Conservation (phyloP, 92 coral and sea anemone species). For the Palythoa caribaeorum region DNA sequence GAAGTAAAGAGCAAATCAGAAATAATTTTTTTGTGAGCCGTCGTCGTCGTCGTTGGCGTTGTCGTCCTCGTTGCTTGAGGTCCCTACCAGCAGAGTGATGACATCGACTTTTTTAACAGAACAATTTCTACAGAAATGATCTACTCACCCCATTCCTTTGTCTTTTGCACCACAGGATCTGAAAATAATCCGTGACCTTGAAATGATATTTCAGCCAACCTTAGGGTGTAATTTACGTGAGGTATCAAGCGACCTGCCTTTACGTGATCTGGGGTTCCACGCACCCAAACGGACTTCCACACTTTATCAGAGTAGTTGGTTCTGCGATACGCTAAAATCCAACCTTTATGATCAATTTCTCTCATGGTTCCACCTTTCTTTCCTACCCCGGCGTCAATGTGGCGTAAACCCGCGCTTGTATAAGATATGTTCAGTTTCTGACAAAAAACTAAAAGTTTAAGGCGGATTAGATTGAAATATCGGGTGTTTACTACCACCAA, state of each 20-base stretch:
- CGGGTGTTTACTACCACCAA: too few species aligned
- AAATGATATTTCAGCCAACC: conserved; percentile 22
- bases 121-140: background rate
- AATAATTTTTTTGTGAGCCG: too few species aligned
- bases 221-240: conserved; percentile 5
- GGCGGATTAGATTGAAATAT: background rate
- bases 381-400: background rate
- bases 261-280: background rate
- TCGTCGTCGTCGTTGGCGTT: too few species aligned
- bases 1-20: too few species aligned
- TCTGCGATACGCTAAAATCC: conserved; percentile 30
- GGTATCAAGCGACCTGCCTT: background rate
- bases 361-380: conserved; percentile 11
- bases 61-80: too few species aligned
- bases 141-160: conserved; percentile 26
- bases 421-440: conserved; percentile 4
- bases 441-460: conserved; percentile 20
- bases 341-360: conserved; percentile 16
- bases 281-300: background rate
- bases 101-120: background rate
- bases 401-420: background rate
- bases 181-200: conserved; percentile 34
- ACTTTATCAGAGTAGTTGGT: conserved; percentile 27
- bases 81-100: too few species aligned
- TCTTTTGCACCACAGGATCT: conserved; percentile 14